Percentiles rank a stretch among this genome's conserved stretches.
Evolutionary conservation across 2,888 invertebrate species (phyloP).

Genomic region (Callosobruchus maculatus): DNA sequence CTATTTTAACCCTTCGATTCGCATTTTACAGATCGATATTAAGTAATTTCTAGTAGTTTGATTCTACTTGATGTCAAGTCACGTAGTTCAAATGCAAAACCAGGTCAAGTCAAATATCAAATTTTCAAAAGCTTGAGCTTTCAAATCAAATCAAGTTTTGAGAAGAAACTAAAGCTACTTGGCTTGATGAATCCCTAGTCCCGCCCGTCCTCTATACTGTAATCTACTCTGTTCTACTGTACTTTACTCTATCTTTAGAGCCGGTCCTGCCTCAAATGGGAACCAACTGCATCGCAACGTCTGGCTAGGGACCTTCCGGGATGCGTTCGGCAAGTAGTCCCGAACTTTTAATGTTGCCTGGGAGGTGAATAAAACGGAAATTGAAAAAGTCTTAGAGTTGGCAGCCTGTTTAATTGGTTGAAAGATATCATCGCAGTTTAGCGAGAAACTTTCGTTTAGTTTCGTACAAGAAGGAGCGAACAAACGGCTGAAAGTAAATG

Average conservation of each 20-base stretch:
- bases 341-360: neutral
- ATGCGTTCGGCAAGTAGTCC: neutral
- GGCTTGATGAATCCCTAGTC: too few species aligned
- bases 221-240: too few species aligned
- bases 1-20: too few species aligned
- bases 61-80: too few species aligned
- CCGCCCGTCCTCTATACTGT: too few species aligned
- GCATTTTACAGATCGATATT: too few species aligned
- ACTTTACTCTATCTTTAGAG: neutral
- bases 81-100: too few species aligned
- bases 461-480: neutral
- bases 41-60: too few species aligned
- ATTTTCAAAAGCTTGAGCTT: too few species aligned
- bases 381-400: neutral
- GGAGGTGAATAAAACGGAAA: neutral
- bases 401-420: neutral
- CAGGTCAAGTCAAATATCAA: too few species aligned
- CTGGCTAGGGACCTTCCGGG: neutral
- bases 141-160: too few species aligned
- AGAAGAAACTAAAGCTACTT: too few species aligned
- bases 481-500: neutral
- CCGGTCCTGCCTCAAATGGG: neutral
- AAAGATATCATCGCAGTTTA: neutral
- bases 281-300: neutral
- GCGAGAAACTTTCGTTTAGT: neutral